These are phyloP conservation scores for Lindbergichthys nudifrons DNA, from an alignment of 2,797 vertebrate species.

Conservation along the genomic window DNA sequence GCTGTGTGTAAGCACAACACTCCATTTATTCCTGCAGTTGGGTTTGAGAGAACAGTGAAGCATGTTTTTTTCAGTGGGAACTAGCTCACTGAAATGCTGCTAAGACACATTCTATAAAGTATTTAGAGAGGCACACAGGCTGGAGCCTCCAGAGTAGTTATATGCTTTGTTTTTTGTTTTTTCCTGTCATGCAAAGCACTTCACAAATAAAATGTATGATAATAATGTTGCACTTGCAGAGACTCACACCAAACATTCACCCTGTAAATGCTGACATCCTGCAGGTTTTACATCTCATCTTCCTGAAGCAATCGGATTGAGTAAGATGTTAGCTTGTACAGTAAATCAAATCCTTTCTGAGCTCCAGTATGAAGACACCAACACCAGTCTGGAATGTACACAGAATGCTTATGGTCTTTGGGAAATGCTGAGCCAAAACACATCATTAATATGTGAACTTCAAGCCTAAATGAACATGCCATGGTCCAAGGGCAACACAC, in stretches of 20 bases:
- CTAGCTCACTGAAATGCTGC: conserved; percentile 28
- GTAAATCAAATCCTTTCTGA: conserved; percentile 55
- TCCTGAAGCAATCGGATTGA: conserved; percentile 16
- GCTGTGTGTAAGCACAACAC: conserved; percentile 41
- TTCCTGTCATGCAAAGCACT: neutral
- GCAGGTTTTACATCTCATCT: conserved; percentile 4
- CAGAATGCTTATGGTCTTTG: conserved; percentile 19
- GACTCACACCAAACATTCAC: neutral
- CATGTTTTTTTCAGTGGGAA: conserved; percentile 22
- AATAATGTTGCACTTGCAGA: neutral
- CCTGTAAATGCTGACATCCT: neutral
- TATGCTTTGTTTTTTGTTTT: neutral
- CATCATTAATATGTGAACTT: conserved; percentile 21
- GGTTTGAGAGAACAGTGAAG: neutral
- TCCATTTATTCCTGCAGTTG: conserved; percentile 22
- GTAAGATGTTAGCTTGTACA: conserved; percentile 11
- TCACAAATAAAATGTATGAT: neutral
- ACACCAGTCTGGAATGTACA: conserved; percentile 36
- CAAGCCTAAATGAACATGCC: conserved; percentile 20
- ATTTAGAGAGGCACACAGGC: conserved; percentile 47
- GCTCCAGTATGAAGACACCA: conserved; percentile 46
- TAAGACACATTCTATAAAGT: conserved; percentile 56
- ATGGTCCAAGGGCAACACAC: neutral
- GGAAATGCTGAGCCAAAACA: conserved; percentile 32
- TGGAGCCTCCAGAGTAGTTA: neutral